These are phyloP conservation scores for Stramonita haemastoma DNA, from an alignment of 2,888 invertebrate species.

Conservation along the genomic window DNA sequence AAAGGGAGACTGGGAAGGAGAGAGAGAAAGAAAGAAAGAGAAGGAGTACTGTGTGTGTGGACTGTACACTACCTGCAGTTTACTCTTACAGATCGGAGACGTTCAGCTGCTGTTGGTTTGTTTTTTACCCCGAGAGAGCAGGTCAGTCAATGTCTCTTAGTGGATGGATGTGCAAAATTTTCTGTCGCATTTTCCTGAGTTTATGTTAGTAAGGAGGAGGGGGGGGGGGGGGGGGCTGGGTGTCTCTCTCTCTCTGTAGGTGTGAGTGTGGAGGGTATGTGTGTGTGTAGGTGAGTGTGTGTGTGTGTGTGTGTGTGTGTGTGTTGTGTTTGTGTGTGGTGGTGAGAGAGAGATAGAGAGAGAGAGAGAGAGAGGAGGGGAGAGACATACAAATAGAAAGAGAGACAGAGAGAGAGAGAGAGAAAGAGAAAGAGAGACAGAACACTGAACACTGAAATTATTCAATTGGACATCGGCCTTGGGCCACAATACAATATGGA, in stretches of 20 bases:
- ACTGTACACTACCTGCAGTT: neutral
- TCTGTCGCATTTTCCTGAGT: neutral
- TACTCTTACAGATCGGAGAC: neutral
- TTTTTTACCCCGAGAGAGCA: neutral
- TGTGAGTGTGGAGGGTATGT: neutral
- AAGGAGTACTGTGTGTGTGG: neutral
- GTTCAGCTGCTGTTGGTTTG: neutral
- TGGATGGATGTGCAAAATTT: neutral
- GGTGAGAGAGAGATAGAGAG: neutral
- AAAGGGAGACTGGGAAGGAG: slow-evolving; percentile 6
- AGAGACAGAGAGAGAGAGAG: neutral
- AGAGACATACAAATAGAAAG: neutral
- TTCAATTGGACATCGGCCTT: neutral
- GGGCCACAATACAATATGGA: too few relatives aligned
- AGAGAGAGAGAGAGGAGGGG: too few relatives aligned
- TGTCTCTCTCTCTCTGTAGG: neutral
- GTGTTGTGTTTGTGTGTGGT: neutral
- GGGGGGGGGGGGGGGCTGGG: too few relatives aligned
- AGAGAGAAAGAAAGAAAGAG: neutral
- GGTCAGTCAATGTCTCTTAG: neutral
- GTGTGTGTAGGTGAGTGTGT: neutral
- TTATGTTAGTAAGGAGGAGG: too few relatives aligned
- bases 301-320: neutral
- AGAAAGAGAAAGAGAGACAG: neutral
- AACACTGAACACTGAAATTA: neutral